phyloP scores from a whole-genome alignment of 2,888 invertebrate genomes.

The Drosophila infuscata region DNA sequence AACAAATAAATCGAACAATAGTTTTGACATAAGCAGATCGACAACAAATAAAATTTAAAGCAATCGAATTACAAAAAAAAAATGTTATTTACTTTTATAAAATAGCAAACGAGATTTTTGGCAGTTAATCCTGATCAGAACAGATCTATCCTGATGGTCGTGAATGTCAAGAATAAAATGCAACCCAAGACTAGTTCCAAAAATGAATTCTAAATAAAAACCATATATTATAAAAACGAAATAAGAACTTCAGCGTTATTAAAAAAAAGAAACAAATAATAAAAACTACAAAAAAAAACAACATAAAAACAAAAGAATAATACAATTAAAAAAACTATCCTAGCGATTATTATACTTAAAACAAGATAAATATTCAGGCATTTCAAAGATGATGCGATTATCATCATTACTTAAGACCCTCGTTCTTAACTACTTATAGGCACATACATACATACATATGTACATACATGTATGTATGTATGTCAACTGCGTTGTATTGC shows the following conservation, averaged over 20 bases:
- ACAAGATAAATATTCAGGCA: constrained; percentile 51
- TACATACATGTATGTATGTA: constrained; percentile 29
- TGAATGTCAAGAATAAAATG: constrained; percentile 27
- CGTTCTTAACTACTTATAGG: constrained; percentile 60
- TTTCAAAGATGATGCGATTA: constrained; percentile 49
- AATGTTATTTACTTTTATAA: constrained; percentile 68
- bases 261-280: constrained; percentile 7
- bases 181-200: constrained; percentile 60
- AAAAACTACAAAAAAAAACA: background rate
- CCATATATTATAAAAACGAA: constrained; percentile 22
- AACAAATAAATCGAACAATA: constrained; percentile 58
- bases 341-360: constrained; percentile 55
- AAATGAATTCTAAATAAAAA: constrained; percentile 31
- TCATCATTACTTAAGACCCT: constrained; percentile 46
- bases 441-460: constrained; percentile 24
- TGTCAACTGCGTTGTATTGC: constrained; percentile 47
- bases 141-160: constrained; percentile 31
- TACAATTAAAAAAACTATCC: constrained; percentile 40
- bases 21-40: constrained; percentile 50
- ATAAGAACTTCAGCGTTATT: constrained; percentile 33
- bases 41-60: constrained; percentile 13
- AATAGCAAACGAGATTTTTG: constrained; percentile 45
- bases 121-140: constrained; percentile 37
- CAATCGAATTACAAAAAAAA: constrained; percentile 5
- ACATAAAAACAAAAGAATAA: constrained; percentile 28